Evolutionary conservation across 2,797 vertebrate genomes (phyloP).

Genomic region (Mus caroli): DNA sequence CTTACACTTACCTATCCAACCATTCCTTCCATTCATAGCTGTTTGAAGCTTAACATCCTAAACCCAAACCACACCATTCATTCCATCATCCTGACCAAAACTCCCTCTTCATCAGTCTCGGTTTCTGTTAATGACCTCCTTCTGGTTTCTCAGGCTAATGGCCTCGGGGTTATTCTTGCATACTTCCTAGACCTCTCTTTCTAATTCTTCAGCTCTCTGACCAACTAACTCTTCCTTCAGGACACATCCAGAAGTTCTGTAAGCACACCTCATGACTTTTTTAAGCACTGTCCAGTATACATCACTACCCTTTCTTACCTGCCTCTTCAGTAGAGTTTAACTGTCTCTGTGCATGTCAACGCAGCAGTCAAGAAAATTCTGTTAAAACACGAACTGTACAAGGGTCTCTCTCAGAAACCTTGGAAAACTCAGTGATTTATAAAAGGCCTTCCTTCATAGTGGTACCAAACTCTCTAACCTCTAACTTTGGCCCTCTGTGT

Average conservation of each 20-base stretch:
- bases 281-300: background rate
- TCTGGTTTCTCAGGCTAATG: background rate
- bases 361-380: background rate
- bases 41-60: background rate
- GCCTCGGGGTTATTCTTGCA: background rate
- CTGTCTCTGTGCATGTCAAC: background rate
- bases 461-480: background rate
- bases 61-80: background rate
- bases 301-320: background rate
- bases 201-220: conserved; percentile 25
- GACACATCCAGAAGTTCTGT: background rate
- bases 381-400: background rate
- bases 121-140: background rate
- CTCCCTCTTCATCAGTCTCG: background rate
- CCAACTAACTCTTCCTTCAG: background rate
- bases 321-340: background rate
- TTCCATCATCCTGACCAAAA: background rate
- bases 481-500: background rate
- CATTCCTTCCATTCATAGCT: background rate
- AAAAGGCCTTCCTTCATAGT: background rate
- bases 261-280: background rate
- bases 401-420: background rate
- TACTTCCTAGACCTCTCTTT: background rate
- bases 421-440: background rate
- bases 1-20: background rate